Evolutionary conservation across 2,797 vertebrate genomes (phyloP), one percentile per base, ranked within the genome.

Genomic region (Phrynocephalus forsythii): DNA sequence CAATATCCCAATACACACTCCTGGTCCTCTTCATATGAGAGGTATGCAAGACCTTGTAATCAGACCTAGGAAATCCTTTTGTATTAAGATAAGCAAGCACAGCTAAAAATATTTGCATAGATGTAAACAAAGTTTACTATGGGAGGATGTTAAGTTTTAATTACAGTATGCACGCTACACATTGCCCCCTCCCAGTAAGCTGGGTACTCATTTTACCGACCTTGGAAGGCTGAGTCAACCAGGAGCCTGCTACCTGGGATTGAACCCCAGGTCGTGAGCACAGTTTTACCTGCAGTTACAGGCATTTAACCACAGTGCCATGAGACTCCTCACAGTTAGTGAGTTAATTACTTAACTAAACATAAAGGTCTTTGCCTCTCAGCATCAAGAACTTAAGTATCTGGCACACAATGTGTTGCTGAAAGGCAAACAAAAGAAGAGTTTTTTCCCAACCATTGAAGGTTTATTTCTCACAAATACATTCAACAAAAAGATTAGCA

Each of bases 261-360:
- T 44, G 38, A 44, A 44, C 38, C 38, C 38, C 0, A 44, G 38
- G 38, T 44, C 38, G 5, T 44, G 38, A 44, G 38, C 38, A 44
- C 38, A 44, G 38, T 44, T 44, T 44, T 44, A 44, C 38, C 38
- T 44, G 38, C 38, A 44, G 38, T 44, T 44, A 44, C 38, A 44
- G 38, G 38, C 38, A 44, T 44, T 44, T 44, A 44, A 44, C 38
- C 38, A 44, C 38, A 44, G 38, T 44, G 38, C 38, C 38, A 44
- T 44, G 38, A 44, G 38, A 44, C 38, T 44, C 38, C 38, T 44
- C 79, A 16, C 18, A 9, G n/a, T 52, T 86, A 86, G 52, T 79
- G 76, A 79, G 30, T 50, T 50, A 68, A 63, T 76, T 48, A 86
- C 76, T 79, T 69, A 86, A 86, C n/a, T 24, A 60, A 69, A 86